Evolutionary conservation across 2,797 vertebrate genomes (phyloP).

Genomic region (Cheirogaleus major): DNA sequence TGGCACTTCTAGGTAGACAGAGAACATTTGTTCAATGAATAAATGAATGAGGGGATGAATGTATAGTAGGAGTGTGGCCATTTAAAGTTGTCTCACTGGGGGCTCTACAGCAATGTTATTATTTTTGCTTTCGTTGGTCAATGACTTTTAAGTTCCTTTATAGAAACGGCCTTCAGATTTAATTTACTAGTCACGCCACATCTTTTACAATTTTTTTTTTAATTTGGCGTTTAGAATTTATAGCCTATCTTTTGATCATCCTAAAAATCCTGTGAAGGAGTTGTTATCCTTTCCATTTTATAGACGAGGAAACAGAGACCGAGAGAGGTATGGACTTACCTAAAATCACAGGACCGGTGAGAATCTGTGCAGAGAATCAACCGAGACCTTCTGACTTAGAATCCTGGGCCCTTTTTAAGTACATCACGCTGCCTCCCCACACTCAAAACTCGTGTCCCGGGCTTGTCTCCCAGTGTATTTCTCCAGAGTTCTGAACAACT

Average conservation of each 20-base stretch:
- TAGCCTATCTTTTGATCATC: background rate
- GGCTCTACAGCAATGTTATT: background rate
- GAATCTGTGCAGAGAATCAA: background rate
- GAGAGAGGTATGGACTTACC: background rate
- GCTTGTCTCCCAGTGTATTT: background rate
- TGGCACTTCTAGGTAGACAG: background rate
- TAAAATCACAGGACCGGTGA: background rate
- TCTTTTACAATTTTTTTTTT: background rate
- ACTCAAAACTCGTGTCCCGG: background rate
- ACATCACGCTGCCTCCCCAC: fast-evolving
- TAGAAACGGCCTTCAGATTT: background rate
- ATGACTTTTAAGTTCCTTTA: background rate
- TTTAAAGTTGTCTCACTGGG: background rate
- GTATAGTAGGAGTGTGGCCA: background rate
- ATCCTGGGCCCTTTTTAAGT: background rate
- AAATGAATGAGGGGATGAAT: background rate
- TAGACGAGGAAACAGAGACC: background rate
- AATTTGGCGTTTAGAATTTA: background rate
- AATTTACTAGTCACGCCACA: background rate
- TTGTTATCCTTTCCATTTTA: background rate
- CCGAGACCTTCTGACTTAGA: background rate
- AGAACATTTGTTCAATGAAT: background rate
- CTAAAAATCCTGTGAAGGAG: background rate
- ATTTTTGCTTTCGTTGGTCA: background rate
- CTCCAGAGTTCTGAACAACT: background rate